These are phyloP conservation scores for Poecilia picta DNA, from an alignment of 2,797 vertebrate species.

Conservation along the genomic window DNA sequence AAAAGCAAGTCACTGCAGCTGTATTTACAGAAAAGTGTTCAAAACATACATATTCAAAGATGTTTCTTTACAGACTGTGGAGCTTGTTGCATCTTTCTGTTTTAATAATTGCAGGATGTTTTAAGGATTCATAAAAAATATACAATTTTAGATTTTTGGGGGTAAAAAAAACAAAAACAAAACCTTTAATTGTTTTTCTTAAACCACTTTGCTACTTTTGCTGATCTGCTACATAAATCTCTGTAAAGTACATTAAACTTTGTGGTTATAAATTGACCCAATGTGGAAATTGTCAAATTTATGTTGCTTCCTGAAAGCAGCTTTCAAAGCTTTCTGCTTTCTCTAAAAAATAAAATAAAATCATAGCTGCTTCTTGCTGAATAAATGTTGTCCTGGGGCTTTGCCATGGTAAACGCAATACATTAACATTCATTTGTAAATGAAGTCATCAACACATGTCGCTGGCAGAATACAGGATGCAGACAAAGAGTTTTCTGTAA, in stretches of 20 bases:
- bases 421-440: constrained; percentile 17
- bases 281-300: background rate
- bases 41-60: constrained; percentile 15
- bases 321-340: background rate
- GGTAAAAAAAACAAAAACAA: background rate
- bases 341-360: background rate
- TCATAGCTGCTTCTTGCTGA: background rate
- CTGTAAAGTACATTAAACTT: background rate
- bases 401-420: background rate
- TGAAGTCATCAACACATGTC: constrained; percentile 18
- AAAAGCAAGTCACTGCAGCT: constrained; percentile 12
- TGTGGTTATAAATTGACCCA: constrained; percentile 1
- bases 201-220: background rate
- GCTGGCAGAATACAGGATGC: background rate
- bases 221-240: background rate
- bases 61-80: background rate
- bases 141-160: background rate
- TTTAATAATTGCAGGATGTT: background rate
- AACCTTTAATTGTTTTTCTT: background rate
- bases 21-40: constrained; percentile 9
- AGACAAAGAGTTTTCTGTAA: constrained; percentile 53
- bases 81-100: background rate
- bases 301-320: background rate
- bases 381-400: background rate
- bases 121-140: background rate